Conservation (phyloP, 2,888 invertebrate genomes). For the Autographa pulchrina region DNA sequence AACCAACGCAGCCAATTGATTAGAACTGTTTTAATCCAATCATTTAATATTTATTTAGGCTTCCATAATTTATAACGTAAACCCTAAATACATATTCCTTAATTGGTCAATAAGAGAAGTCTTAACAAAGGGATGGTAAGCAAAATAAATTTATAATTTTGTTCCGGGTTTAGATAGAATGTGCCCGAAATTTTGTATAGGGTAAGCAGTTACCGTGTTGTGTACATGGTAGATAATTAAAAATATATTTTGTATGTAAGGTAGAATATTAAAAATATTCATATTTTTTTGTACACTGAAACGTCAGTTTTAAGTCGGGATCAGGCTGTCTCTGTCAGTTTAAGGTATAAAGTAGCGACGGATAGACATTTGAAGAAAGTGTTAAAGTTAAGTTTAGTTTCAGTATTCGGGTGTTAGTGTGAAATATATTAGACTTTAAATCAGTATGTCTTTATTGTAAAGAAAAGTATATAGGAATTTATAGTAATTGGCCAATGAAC, state of each 20-base stretch:
- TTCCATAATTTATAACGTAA: conserved; percentile 43
- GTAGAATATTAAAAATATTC: background rate
- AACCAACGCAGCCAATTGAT: conserved; percentile 44
- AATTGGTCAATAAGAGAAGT: conserved; percentile 39
- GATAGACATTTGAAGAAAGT: no score
- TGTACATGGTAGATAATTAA: background rate
- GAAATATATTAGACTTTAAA: no score
- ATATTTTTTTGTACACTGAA: no score
- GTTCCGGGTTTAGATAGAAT: background rate
- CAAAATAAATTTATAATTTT: conserved; percentile 27
- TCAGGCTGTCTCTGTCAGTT: no score
- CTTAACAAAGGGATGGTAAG: conserved; percentile 30
- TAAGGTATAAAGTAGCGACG: no score
- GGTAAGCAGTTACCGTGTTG: background rate
- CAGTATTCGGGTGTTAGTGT: no score
- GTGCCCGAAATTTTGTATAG: background rate
- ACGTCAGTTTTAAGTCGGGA: no score
- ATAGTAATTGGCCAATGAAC: no score
- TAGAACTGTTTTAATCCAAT: conserved; percentile 43
- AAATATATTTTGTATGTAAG: background rate
- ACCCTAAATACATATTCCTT: conserved; percentile 46
- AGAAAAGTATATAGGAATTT: no score
- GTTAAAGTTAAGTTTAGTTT: no score
- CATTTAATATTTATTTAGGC: conserved; percentile 51
- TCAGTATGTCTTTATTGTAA: no score